These are phyloP conservation scores for Drosophila limbata DNA, from an alignment of 2,888 invertebrate species.

Conservation along the genomic window DNA sequence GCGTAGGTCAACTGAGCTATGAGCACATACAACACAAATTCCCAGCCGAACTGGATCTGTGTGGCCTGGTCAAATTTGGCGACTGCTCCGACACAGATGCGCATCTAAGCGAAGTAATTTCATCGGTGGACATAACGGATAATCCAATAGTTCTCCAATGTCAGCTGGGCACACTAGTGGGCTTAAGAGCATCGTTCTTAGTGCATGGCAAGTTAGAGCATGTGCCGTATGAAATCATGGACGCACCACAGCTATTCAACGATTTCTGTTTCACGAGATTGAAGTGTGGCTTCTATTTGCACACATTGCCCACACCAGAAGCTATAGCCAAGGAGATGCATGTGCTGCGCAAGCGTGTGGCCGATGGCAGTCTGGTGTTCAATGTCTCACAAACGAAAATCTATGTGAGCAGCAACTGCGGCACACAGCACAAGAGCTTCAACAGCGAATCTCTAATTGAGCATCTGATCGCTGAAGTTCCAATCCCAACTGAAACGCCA, in stretches of 20 bases:
- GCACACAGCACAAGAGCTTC: slow-evolving; percentile 68
- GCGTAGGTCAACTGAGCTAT: slow-evolving; percentile 86
- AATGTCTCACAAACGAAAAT: slow-evolving; percentile 88
- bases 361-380: slow-evolving; percentile 91
- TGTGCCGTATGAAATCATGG: slow-evolving; percentile 88
- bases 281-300: slow-evolving; percentile 88
- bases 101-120: slow-evolving; percentile 88
- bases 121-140: slow-evolving; percentile 92
- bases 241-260: slow-evolving; percentile 88
- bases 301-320: slow-evolving; percentile 87
- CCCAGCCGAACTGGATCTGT: slow-evolving; percentile 92
- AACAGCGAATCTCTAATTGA: slow-evolving; percentile 75
- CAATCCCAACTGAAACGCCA: slow-evolving; percentile 49
- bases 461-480: slow-evolving; percentile 63
- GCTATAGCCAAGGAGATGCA: slow-evolving; percentile 88
- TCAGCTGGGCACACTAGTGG: slow-evolving; percentile 86
- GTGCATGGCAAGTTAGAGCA: slow-evolving; percentile 90
- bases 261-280: slow-evolving; percentile 90
- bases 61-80: slow-evolving; percentile 90
- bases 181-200: slow-evolving; percentile 89
- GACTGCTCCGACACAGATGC: slow-evolving; percentile 88
- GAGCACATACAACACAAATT: slow-evolving; percentile 87
- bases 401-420: slow-evolving; percentile 87
- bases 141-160: slow-evolving; percentile 90
- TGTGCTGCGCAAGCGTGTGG: slow-evolving; percentile 89